phyloP scores from a whole-genome alignment of 23 tunicate species.

The Botrylloides violaceus region DNA sequence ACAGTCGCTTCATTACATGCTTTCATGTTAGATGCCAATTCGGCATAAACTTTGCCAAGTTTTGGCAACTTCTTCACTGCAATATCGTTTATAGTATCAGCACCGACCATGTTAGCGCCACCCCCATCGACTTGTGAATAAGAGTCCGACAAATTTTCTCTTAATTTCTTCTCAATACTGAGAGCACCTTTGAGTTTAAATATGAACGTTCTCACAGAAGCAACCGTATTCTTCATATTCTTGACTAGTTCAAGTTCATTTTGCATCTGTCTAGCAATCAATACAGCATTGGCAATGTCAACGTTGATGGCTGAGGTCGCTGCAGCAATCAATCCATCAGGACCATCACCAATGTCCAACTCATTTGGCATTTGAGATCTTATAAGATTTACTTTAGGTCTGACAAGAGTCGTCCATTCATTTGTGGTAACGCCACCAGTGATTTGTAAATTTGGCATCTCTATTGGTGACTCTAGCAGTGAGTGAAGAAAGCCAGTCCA shows the following conservation, averaged over 20 bases:
- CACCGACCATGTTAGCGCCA: background rate
- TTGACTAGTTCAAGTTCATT: constrained; percentile 9
- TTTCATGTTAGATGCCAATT: constrained; percentile 50
- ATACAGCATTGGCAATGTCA: background rate
- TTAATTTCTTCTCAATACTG: background rate
- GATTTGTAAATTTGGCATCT: background rate
- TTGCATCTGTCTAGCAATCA: background rate
- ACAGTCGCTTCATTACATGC: constrained; percentile 51
- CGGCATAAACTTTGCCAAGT: constrained; percentile 84
- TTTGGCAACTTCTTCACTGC: constrained; percentile 21
- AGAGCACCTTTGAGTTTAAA: background rate
- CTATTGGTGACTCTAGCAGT: background rate
- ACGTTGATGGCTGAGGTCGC: background rate
- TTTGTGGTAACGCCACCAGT: background rate
- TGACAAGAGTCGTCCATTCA: background rate
- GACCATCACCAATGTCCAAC: background rate
- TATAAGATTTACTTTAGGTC: background rate
- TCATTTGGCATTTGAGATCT: background rate
- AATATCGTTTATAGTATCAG: background rate
- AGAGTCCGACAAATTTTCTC: background rate
- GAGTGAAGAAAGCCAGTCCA: background rate
- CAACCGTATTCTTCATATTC: background rate
- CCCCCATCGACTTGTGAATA: background rate
- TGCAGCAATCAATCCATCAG: background rate
- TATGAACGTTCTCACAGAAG: constrained; percentile 5